These are phyloP conservation scores for Danio kyathit DNA, from an alignment of 2,797 vertebrate species.

Conservation along the genomic window DNA sequence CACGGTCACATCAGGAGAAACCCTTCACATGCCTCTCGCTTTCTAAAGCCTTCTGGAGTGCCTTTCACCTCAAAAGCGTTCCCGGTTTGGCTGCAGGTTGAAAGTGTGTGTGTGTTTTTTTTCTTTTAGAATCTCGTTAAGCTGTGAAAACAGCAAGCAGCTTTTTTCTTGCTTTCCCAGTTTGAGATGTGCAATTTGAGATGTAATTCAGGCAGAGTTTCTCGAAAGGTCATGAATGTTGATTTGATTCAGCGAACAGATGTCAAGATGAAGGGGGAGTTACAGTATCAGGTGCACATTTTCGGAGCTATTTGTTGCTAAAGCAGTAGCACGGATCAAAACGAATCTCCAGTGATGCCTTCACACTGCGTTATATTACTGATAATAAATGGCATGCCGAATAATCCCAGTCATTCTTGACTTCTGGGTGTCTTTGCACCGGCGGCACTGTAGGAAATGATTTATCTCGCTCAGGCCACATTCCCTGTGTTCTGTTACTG, in stretches of 20 bases:
- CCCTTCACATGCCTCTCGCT: neutral
- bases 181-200: slow-evolving; percentile 36
- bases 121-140: slow-evolving; percentile 32
- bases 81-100: slow-evolving; percentile 1
- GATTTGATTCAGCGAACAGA: slow-evolving; percentile 38
- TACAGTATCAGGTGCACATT: slow-evolving; percentile 32
- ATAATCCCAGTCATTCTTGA: slow-evolving; percentile 6
- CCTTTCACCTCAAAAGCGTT: slow-evolving; percentile 14
- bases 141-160: slow-evolving; percentile 5
- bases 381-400: slow-evolving; percentile 16
- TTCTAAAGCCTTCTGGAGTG: slow-evolving; percentile 9
- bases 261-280: slow-evolving; percentile 15
- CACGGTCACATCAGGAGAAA: slow-evolving; percentile 14
- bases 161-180: neutral
- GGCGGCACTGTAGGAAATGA: neutral
- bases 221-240: slow-evolving; percentile 47
- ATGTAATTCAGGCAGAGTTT: slow-evolving; percentile 30
- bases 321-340: neutral
- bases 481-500: neutral
- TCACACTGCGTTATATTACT: neutral
- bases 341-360: slow-evolving; percentile 1
- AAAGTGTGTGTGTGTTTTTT: neutral
- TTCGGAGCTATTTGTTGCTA: slow-evolving; percentile 26
- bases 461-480: neutral
- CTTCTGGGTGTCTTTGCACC: neutral